Evolutionary conservation across 2,797 vertebrate species (phyloP), one percentile per base, ranked within the genome.

Genomic region (Knipowitschia caucasica): DNA sequence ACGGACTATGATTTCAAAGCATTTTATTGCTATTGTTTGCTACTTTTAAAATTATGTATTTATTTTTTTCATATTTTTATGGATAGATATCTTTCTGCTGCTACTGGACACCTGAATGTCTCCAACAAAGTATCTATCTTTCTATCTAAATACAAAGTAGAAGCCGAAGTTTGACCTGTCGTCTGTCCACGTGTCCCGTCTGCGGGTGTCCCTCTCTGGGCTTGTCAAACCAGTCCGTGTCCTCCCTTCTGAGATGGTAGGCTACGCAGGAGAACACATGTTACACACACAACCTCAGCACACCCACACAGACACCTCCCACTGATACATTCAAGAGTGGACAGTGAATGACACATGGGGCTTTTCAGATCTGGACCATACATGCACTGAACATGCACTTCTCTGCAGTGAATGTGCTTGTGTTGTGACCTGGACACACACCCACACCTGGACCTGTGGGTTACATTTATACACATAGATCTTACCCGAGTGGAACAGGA

Each of bases 181-280:
- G 94, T 76, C 92, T 86, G 70, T 97, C 93, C 50, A 83, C 82
- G 50, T 91, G 92, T 64, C 92, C 92, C n/a, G 91, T 90, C 70
- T 80, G 79, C 3, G 77, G 83, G 57, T 92, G 93, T 45, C 91
- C 92, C 45, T 96, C 95, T 50, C 94, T 93, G 73, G 98, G 98
- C 79, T 99, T 99, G 86, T 99, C 98, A 89, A 99, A 99, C 97
- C 98, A 99, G 87, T 99, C 96, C 11, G 96, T 99, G 88, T 99
- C 96, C 81, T 99, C 98, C 67, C 92, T 93, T 62, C 97, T 94
- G 53, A 99, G 90, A 55, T 99, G 96, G 69, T 99, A 99, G 70
- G 98, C 98, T 99, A 91, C 83, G 77, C 43, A 45, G 24, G 7
- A 77, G 53, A 67, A 78, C 77, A 65, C 3, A 3, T 30, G 24